These are phyloP conservation scores for Cerceris ruficornis DNA, from an alignment of 2,888 invertebrate species.

Conservation along the genomic window DNA sequence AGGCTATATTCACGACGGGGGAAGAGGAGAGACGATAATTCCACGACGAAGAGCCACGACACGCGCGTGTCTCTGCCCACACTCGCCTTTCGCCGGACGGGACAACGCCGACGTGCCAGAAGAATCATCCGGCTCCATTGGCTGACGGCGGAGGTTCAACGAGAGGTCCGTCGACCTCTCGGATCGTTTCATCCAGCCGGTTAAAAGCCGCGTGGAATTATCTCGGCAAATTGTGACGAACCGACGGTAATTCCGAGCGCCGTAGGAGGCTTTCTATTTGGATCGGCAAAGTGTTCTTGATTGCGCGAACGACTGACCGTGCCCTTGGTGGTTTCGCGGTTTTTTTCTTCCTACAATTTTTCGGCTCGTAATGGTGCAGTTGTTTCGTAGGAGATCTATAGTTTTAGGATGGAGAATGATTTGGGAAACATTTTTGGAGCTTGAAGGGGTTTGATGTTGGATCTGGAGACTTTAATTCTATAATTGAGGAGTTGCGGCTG, in stretches of 20 bases:
- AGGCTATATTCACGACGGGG: too few species aligned
- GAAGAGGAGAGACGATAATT: slow-evolving; percentile 37
- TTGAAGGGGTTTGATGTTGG: too few species aligned
- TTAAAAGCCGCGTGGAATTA: slow-evolving; percentile 44
- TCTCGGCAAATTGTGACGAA: slow-evolving; percentile 40
- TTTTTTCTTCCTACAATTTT: too few species aligned
- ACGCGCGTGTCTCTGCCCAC: slow-evolving; percentile 36
- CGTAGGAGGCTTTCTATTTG: slow-evolving; percentile 19
- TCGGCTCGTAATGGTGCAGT: too few species aligned
- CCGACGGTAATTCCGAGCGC: slow-evolving; percentile 14
- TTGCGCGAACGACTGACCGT: too few species aligned
- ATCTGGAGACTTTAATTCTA: too few species aligned
- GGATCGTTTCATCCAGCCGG: slow-evolving; percentile 38
- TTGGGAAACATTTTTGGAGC: too few species aligned
- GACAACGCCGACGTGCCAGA: slow-evolving; percentile 13
- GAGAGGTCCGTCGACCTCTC: slow-evolving; percentile 24
- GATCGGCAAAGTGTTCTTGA: slow-evolving; percentile 4
- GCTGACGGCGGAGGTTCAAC: neutral
- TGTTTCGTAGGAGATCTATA: too few species aligned
- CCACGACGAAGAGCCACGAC: slow-evolving; percentile 22
- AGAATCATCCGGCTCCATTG: slow-evolving; percentile 17
- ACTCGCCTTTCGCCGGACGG: slow-evolving; percentile 51
- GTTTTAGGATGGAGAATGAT: too few species aligned
- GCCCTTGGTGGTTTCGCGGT: too few species aligned
- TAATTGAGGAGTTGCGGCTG: too few species aligned